Percentiles rank a stretch among this genome's conserved stretches.
These are phyloP conservation scores for Pristionchus pacificus DNA, from an alignment of 1,140 invertebrate species.

Conservation along the genomic window DNA sequence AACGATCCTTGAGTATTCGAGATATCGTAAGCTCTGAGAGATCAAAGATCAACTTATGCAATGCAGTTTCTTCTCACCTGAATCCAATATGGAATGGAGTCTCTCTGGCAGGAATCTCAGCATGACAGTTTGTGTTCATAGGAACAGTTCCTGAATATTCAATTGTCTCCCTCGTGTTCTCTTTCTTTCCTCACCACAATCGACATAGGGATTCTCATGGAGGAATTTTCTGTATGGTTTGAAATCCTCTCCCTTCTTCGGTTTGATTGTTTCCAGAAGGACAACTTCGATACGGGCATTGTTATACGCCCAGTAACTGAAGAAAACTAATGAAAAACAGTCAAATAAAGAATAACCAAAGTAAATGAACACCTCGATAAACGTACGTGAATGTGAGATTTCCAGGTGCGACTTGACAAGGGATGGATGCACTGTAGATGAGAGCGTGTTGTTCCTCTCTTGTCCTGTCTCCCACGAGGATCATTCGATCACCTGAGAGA, in stretches of 20 bases:
- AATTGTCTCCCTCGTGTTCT: too few species aligned
- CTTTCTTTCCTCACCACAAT: conserved; percentile 41
- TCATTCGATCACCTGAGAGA: conserved; percentile 40
- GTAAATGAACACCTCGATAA: conserved; percentile 8
- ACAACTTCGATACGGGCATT: conserved; percentile 52
- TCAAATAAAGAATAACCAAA: conserved; percentile 19
- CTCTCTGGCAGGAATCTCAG: conserved; percentile 44
- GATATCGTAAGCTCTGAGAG: conserved; percentile 46
- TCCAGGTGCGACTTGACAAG: conserved; percentile 47
- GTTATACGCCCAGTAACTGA: conserved; percentile 55
- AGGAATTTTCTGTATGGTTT: conserved; percentile 27
- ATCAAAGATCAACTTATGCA: neutral
- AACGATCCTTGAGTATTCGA: conserved; percentile 48
- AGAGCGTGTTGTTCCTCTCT: conserved; percentile 45
- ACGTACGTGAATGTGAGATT: conserved; percentile 47
- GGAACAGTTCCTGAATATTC: conserved; percentile 41
- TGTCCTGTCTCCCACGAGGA: conserved; percentile 47
- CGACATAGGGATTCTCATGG: conserved; percentile 53
- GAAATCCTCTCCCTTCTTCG: conserved; percentile 28
- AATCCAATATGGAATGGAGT: conserved; percentile 26
- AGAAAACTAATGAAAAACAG: conserved; percentile 6
- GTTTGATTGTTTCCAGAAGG: conserved; percentile 36
- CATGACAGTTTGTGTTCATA: conserved; percentile 50
- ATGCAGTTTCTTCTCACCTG: conserved; percentile 6
- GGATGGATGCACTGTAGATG: conserved; percentile 43